Base-by-base conservation (phyloP, 35 echinoderm and acorn worm species). In the Heliocidaris tuberculata region DNA sequence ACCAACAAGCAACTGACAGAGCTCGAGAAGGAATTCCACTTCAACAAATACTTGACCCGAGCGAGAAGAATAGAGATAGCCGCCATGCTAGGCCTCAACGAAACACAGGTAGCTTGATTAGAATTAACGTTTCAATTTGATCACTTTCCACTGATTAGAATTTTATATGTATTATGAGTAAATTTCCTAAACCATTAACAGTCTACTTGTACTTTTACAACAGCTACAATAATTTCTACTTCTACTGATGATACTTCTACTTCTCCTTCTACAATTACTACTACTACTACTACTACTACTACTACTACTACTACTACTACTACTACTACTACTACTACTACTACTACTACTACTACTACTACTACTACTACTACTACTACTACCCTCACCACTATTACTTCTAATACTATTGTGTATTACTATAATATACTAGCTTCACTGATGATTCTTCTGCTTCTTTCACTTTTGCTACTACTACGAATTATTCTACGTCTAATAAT, bases 1-100 rank as follows among this genome's bases (percentile, higher is more conserved):
- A 99, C 98, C 92, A 99, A 99, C 95, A 99, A 99, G 96, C 98
- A 99, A 92, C 95, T 99, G 31, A 99, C 98, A 78, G 98, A 99
- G 85, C 96, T 99, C 21, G 98, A 99, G 90, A 99, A 99, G 90
- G 98, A 99, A 93, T 99, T 99, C 88, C 98, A 99, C 86, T 99
- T 99, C 89, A 99, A 99, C 93, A 99, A 99, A 86, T 99, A 99
- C 59, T 92, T 99, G 4, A 99, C 98, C 42, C 90, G 98, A 85
- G 98, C 98, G 86, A 89, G 98, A 50, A 94, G 98, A 94, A 97
- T 99, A 30, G 98, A 99, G 95, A 99, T 99, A 32, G 98, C 98
- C 11, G 95, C 98, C 61, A 97, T 97, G 96, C 85, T 99, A 59
- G 98, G 97, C 47, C 97, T 99, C 17, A 99, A 99, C 47, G 98